Evolutionary conservation across 2,113 vertebrate species (phyloP).

Genomic region (Chloebia gouldiae): DNA sequence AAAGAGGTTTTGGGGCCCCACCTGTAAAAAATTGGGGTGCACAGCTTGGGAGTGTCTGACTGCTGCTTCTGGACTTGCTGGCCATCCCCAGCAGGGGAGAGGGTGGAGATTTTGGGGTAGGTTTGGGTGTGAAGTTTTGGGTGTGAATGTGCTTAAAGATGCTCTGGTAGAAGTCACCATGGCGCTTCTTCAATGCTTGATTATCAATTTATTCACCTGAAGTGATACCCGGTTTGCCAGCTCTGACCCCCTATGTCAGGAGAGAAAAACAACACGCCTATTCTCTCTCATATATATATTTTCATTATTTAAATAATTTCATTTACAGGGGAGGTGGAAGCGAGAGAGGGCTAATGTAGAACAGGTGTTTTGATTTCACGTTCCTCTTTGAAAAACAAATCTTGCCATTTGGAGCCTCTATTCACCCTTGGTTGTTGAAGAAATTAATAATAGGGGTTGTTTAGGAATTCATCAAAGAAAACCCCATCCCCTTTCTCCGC

Average conservation of each 20-base stretch:
- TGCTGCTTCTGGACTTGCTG: not conserved
- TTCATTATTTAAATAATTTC: constrained; percentile 41
- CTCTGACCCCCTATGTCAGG: not conserved
- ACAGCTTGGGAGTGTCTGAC: rapidly evolving
- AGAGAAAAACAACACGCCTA: not conserved
- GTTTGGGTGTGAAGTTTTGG: not conserved
- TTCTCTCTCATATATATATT: not conserved
- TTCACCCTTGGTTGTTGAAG: not conserved
- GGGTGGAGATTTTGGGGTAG: not conserved
- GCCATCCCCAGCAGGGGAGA: no score
- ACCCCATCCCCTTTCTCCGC: not conserved
- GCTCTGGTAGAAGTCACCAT: not conserved
- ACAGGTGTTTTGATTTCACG: constrained; percentile 47
- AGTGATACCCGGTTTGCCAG: not conserved
- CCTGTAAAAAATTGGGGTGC: not conserved
- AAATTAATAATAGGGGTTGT: constrained; percentile 34
- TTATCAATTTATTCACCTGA: not conserved
- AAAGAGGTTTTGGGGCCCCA: not conserved
- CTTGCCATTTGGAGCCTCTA: not conserved
- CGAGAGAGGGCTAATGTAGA: constrained; percentile 41
- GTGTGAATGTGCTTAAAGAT: not conserved
- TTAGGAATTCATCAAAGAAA: constrained; percentile 43
- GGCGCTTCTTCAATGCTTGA: not conserved
- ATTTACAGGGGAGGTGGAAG: constrained; percentile 50
- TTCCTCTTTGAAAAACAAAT: constrained; percentile 35